Evolutionary conservation across 2,888 invertebrate genomes (phyloP).

Genomic region (Acrocyrtus sp.): DNA sequence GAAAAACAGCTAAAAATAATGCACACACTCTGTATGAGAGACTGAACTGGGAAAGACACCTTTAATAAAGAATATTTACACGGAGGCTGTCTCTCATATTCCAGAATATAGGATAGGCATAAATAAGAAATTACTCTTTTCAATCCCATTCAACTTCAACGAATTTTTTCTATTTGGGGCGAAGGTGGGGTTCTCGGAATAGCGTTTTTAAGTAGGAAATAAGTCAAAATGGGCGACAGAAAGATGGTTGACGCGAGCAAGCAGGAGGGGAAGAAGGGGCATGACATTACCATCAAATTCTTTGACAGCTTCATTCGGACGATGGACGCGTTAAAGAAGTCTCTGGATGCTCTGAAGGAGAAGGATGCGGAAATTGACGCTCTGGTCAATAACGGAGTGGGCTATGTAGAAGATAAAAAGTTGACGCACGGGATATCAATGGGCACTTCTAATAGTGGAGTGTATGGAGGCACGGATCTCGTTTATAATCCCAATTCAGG

Average conservation of each 20-base stretch:
- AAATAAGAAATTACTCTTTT: background rate
- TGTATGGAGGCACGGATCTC: constrained; percentile 60
- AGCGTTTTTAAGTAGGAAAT: background rate
- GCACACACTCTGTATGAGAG: background rate
- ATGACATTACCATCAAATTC: constrained; percentile 52
- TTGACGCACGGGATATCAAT: constrained; percentile 60
- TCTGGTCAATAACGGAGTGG: constrained; percentile 57
- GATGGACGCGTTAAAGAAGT: constrained; percentile 56
- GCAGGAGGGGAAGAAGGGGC: constrained; percentile 35
- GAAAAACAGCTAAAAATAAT: constrained; percentile 21
- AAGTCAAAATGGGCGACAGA: constrained; percentile 10
- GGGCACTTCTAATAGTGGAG: constrained; percentile 54
- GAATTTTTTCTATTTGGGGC: too few relatives aligned
- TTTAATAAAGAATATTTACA: background rate
- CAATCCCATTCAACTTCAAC: too few relatives aligned
- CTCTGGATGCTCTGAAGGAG: constrained; percentile 51
- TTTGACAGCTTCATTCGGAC: constrained; percentile 52
- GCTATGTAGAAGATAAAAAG: constrained; percentile 57
- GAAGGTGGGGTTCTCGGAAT: background rate
- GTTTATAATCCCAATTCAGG: constrained; percentile 56
- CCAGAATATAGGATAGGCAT: background rate
- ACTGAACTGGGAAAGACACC: background rate
- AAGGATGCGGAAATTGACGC: constrained; percentile 47
- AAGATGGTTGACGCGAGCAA: background rate
- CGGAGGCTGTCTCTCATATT: background rate